Base-by-base conservation (phyloP, 2,113 vertebrate genomes). In the Pungitius pungitius region DNA sequence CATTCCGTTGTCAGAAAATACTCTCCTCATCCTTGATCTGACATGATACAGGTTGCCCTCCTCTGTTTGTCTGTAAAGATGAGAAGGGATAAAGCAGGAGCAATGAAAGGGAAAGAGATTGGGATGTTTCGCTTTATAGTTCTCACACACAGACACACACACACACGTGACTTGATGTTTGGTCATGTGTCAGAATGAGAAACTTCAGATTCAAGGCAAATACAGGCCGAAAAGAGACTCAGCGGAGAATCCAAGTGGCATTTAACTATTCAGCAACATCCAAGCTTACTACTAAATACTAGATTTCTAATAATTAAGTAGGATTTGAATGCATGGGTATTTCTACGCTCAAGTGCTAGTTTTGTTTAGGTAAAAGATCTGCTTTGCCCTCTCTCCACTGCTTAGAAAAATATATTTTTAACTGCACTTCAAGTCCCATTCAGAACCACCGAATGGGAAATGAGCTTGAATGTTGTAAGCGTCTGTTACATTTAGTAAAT, bases 91-190 rank as follows among this genome's bases (percentile, higher is more conserved):
- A 72, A 80, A 81, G 49, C 39, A 65, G 51, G 61, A 66, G 69
- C 68, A 81, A 80, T 77, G 80, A 87, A 87, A 84, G 74, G 66
- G 59, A 73, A 75, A 78, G 72, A 66, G 62, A 79, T 75, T 73
- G 81, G 75, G 78, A 76, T 78, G 82, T 77, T 83, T 85, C 78
- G 42, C 79, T 88, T 85, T 63, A 76, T 67, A 78, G 74, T 70
- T 62, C 39, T 66, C 84, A 77, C 67, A 81, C 69, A 69, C 57
- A 64, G 77, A 87, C 79, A 69, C 69, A n/a, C n/a, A n/a, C n/a
- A n/a, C n/a, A n/a, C n/a, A 17, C 66, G 72, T 39, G 77, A 58
- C 75, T 73, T 81, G 66, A 64, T 84, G 77, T 87, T 81, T 65
- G 75, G 81, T 55, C 64, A 71, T 75, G 51, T 81, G 70, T 86